These are phyloP conservation scores for Catharus bicknelli DNA, from an alignment of 2,113 vertebrate genomes.

Conservation along the genomic window DNA sequence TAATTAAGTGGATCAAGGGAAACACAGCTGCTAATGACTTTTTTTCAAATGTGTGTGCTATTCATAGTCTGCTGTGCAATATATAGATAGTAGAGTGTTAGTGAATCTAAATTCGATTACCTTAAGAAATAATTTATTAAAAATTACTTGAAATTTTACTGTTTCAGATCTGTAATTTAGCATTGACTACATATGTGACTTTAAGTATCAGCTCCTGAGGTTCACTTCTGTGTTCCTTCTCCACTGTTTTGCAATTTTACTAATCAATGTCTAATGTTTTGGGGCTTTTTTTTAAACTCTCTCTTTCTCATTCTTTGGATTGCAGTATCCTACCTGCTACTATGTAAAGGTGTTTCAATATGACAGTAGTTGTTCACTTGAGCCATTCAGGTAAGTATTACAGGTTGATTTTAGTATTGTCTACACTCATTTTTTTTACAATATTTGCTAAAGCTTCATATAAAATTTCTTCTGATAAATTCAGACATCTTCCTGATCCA, in stretches of 20 bases:
- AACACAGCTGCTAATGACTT: not conserved
- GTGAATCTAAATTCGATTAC: not conserved
- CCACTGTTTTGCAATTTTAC: not conserved
- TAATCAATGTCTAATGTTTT: not conserved
- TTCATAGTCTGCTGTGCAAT: not conserved
- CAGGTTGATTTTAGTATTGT: not conserved
- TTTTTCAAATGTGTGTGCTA: not conserved
- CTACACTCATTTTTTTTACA: not conserved
- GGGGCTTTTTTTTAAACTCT: not conserved
- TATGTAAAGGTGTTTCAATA: not conserved
- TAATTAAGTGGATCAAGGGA: slow-evolving; percentile 20
- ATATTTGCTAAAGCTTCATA: not conserved
- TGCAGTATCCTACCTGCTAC: not conserved
- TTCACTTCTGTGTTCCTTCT: not conserved
- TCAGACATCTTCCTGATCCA: not conserved
- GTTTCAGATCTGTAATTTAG: not conserved
- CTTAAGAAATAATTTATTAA: not conserved
- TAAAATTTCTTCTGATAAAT: not conserved
- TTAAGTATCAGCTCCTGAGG: not conserved
- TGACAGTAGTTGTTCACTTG: not conserved
- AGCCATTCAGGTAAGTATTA: not conserved
- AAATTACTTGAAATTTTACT: not conserved
- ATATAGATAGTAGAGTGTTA: not conserved
- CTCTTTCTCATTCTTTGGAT: not conserved
- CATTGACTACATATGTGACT: not conserved